Base-by-base conservation (phyloP, 2,113 vertebrate genomes). In the Accipiter virgatus region DNA sequence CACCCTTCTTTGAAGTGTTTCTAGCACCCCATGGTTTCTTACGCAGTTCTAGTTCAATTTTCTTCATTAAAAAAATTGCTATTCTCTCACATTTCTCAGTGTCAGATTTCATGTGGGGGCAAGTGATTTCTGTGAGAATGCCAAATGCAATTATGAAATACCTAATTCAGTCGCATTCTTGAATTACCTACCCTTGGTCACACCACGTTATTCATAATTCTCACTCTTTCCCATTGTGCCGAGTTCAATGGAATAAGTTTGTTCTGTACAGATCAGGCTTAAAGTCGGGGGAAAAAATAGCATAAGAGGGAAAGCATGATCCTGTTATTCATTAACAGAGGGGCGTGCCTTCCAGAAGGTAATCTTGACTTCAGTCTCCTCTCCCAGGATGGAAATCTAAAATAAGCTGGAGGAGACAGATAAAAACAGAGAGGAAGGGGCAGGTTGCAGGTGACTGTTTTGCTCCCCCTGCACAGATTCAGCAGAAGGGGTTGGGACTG, bases 401-500 rank as follows among this genome's bases (percentile, higher is more conserved):
- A 48, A 25, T 10, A 48, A 26, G 11, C 6, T 73, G 18, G n/a
- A 43, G 68, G n/a, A 63, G n/a, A 47, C 10, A 34, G 38, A 14
- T 34, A 8, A 31, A 65, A 74, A 5, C 6, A 36, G 20, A 71
- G 31, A 40, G 25, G 31, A 59, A 38, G 11, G 5, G 5, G 9
- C 3, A 7, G 43, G 3, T 15, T 2, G 1, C 12, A 10, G 13
- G 48, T 1, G 0, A 19, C 38, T 12, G 10, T 25, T 31, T 21
- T 25, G 10, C 16, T 21, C 32, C 18, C 29, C 25, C 36, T 7
- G 16, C 25, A 6, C 9, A 32, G 27, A 56, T 34, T 34, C 55
- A 53, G 53, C 25, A 25, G 47, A 11, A 36, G 7, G 32, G 47
- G 5, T 40, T 55, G 55, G 34, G 29, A 53, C 21, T 1, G 0